Conservation (phyloP, 2,888 invertebrate species). For the Tricholauxania praeusta region DNA sequence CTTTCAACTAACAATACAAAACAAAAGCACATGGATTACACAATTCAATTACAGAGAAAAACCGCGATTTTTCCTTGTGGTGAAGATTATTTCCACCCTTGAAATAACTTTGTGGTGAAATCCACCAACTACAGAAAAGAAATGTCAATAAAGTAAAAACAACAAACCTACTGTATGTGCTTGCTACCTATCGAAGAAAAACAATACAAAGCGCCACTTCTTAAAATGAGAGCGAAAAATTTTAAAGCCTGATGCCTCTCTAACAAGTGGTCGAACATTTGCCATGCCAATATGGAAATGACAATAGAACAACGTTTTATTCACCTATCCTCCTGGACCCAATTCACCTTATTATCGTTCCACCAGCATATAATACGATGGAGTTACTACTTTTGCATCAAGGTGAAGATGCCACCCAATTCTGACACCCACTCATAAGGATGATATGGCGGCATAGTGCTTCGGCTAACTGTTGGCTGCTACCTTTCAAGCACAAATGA, state of each 20-base stretch:
- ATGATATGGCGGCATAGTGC: neutral
- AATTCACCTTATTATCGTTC: slow-evolving; percentile 18
- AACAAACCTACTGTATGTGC: too few species aligned
- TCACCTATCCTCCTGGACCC: neutral
- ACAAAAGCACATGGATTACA: slow-evolving; percentile 29
- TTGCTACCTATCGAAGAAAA: too few species aligned
- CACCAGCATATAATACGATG: neutral
- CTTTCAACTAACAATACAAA: neutral
- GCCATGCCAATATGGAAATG: slow-evolving; percentile 9
- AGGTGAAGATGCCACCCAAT: slow-evolving; percentile 15
- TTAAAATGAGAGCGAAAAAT: slow-evolving; percentile 52
- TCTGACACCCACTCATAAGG: neutral
- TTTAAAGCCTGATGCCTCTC: slow-evolving; percentile 47
- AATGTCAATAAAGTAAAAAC: too few species aligned
- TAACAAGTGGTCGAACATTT: slow-evolving; percentile 58
- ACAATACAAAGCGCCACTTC: neutral
- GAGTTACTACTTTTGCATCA: neutral
- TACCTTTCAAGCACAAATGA: slow-evolving; percentile 44
- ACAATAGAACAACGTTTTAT: neutral
- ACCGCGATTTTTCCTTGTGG: slow-evolving; percentile 4
- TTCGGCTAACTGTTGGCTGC: slow-evolving; percentile 41
- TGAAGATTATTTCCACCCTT: neutral
- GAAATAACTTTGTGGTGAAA: neutral
- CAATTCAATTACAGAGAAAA: slow-evolving; percentile 26
- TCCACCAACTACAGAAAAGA: neutral